A percentile compares a stretch with the other conserved stretches of the same genome.
These are phyloP conservation scores for Ceryle rudis DNA, from an alignment of 2,797 vertebrate genomes.

Conservation along the genomic window DNA sequence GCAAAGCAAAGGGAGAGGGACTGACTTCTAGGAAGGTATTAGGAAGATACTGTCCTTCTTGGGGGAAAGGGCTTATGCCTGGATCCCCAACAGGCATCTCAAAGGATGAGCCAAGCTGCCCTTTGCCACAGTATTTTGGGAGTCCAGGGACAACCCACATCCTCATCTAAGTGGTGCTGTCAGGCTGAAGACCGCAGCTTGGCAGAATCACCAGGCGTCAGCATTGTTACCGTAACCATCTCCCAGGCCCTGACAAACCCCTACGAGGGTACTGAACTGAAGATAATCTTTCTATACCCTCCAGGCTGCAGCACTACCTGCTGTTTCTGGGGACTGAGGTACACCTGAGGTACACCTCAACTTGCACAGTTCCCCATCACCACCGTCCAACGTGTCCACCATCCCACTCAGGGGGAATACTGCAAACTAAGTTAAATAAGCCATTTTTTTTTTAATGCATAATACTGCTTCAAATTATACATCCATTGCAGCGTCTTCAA, in stretches of 20 bases:
- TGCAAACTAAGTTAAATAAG: neutral
- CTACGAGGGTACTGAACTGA: fast-evolving
- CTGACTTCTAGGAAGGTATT: neutral
- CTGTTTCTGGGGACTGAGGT: neutral
- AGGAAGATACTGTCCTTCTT: neutral
- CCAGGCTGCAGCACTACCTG: fast-evolving
- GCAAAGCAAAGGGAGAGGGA: neutral
- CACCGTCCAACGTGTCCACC: neutral
- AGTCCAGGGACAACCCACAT: neutral
- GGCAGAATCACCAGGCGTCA: neutral
- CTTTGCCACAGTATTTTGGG: neutral
- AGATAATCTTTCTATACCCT: neutral
- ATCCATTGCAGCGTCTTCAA: neutral
- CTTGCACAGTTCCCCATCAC: neutral
- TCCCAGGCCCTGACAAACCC: neutral
- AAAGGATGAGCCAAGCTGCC: fast-evolving
- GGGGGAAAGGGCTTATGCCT: neutral
- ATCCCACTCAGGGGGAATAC: neutral
- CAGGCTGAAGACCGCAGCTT: neutral
- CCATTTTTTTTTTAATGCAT: neutral
- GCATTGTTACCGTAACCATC: fast-evolving
- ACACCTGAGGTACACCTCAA: neutral
- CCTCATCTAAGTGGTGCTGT: fast-evolving
- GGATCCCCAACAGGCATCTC: fast-evolving
- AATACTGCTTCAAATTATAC: neutral